These are phyloP conservation scores for Aleiodes leptofemur DNA, from an alignment of 2,888 invertebrate genomes.

Conservation along the genomic window DNA sequence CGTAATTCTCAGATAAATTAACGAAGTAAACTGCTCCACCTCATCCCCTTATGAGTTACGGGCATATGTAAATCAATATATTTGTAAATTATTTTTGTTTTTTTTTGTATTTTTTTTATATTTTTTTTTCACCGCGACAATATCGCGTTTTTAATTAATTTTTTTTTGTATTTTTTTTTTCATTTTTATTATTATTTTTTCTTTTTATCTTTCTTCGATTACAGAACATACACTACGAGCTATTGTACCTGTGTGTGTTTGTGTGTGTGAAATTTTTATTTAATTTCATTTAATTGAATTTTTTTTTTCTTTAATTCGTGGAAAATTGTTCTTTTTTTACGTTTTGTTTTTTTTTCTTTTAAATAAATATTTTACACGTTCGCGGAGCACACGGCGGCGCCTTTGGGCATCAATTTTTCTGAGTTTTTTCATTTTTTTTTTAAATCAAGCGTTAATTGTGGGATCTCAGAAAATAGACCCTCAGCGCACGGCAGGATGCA, in stretches of 20 bases:
- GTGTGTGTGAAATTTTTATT: slow-evolving; percentile 65
- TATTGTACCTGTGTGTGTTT: slow-evolving; percentile 72
- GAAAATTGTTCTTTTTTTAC: slow-evolving; percentile 48
- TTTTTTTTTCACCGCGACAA: slow-evolving; percentile 51
- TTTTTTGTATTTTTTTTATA: slow-evolving; percentile 58
- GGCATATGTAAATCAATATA: slow-evolving; percentile 76
- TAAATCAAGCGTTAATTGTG: no score
- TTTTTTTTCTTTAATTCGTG: slow-evolving; percentile 46
- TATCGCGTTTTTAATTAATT: slow-evolving; percentile 30
- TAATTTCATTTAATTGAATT: slow-evolving; percentile 57
- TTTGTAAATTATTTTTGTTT: slow-evolving; percentile 74
- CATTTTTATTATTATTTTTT: slow-evolving; percentile 53
- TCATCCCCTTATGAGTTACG: slow-evolving; percentile 74
- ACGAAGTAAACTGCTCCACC: slow-evolving; percentile 63
- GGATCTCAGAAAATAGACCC: slow-evolving; percentile 62
- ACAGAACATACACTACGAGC: slow-evolving; percentile 76
- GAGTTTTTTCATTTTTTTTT: slow-evolving; percentile 36
- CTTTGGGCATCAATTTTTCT: slow-evolving; percentile 62
- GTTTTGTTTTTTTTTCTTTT: slow-evolving; percentile 61
- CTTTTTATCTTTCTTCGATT: slow-evolving; percentile 73
- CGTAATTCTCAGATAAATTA: slow-evolving; percentile 45
- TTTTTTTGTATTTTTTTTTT: slow-evolving; percentile 26
- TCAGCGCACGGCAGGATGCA: slow-evolving; percentile 71
- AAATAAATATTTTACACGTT: slow-evolving; percentile 72
- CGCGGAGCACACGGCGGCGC: slow-evolving; percentile 69